Conservation (phyloP, 1,140 invertebrate species). For the Argopecten irradians region DNA sequence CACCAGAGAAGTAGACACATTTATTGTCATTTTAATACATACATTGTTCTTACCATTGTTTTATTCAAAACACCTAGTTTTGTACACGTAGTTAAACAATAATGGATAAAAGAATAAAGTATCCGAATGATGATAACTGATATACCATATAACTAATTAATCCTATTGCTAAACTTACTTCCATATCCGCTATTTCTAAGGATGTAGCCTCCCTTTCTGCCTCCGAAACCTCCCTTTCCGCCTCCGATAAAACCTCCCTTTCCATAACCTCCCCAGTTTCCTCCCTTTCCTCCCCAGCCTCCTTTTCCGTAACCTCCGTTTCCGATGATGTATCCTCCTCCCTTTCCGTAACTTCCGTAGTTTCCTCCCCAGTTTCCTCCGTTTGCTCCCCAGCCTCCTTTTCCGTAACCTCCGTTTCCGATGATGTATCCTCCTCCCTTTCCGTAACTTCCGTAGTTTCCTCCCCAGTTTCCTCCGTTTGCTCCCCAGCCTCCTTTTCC, state of each 20-base stretch:
- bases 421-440: slow-evolving; percentile 29
- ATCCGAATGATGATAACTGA: too few species aligned
- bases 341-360: neutral
- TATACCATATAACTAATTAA: too few species aligned
- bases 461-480: slow-evolving; percentile 25
- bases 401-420: slow-evolving; percentile 12
- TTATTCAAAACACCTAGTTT: too few species aligned
- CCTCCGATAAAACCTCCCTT: neutral
- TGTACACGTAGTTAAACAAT: too few species aligned
- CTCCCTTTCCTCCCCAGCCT: neutral
- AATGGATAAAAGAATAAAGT: too few species aligned
- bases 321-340: neutral
- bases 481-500: neutral
- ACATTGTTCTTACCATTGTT: too few species aligned
- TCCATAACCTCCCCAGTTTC: neutral
- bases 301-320: neutral
- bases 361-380: neutral
- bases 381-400: neutral
- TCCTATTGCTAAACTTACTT: too few species aligned
- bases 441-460: slow-evolving; percentile 30
- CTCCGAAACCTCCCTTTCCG: neutral
- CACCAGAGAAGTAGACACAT: too few species aligned
- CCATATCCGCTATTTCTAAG: neutral
- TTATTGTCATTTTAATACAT: too few species aligned
- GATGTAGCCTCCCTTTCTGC: neutral